Percentiles rank a stretch among this genome's conserved stretches.
These are phyloP conservation scores for Cenopis cana DNA, from an alignment of 2,888 invertebrate species.

Conservation along the genomic window DNA sequence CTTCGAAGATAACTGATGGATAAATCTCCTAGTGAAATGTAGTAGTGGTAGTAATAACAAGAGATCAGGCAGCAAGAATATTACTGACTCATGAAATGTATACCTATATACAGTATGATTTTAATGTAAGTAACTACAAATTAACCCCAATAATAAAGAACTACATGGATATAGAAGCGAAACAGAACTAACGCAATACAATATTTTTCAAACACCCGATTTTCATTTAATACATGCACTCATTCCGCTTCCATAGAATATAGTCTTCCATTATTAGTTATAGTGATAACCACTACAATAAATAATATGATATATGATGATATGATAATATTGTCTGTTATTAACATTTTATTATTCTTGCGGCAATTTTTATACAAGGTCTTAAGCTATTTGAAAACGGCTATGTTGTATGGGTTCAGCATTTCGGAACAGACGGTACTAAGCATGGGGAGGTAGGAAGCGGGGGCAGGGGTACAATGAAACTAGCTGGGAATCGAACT, in stretches of 20 bases:
- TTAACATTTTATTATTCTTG: conserved; percentile 23
- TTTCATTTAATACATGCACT: background rate
- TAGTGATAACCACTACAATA: conserved; percentile 17
- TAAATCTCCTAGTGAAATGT: too few relatives aligned
- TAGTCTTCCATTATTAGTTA: background rate
- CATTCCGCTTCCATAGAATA: conserved; percentile 14
- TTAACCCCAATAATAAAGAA: conserved; percentile 32
- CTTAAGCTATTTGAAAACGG: conserved; percentile 36
- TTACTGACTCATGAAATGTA: conserved; percentile 17
- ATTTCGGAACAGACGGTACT: conserved; percentile 32
- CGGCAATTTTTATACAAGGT: conserved; percentile 25
- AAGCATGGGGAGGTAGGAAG: conserved; percentile 32
- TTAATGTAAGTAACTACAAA: conserved; percentile 21
- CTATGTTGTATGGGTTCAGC: conserved; percentile 26
- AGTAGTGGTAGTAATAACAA: background rate
- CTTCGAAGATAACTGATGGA: conserved; percentile 3
- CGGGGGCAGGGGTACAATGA: conserved; percentile 21
- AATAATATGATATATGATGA: conserved; percentile 25
- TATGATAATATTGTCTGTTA: conserved; percentile 35
- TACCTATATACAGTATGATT: conserved; percentile 23
- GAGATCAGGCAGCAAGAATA: conserved; percentile 6
- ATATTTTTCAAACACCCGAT: background rate
- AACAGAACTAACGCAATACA: background rate
- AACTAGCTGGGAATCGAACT: conserved; percentile 31
- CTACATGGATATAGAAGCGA: conserved; percentile 4